Conservation (phyloP, 1,140 invertebrate species). For the Zaprionus lachaisei region DNA sequence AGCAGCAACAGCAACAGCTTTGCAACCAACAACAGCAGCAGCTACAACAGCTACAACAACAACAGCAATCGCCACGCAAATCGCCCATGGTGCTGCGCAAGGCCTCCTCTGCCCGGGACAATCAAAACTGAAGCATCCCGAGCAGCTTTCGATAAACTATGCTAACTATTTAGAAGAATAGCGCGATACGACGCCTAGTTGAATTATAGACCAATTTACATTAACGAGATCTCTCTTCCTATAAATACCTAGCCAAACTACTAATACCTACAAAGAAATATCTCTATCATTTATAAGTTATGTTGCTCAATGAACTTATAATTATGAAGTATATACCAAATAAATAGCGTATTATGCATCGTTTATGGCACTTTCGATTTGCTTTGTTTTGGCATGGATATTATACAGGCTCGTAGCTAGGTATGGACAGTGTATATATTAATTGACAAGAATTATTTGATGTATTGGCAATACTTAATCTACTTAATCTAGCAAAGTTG, state of each 20-base stretch:
- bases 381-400: neutral
- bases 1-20: constrained; percentile 48
- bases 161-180: constrained; percentile 25
- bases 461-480: too few relatives aligned
- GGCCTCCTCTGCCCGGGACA: constrained; percentile 54
- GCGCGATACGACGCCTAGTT: constrained; percentile 52
- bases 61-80: constrained; percentile 80
- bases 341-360: constrained; percentile 39
- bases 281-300: constrained; percentile 10
- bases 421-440: too few relatives aligned
- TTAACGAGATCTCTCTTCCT: constrained; percentile 23
- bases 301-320: constrained; percentile 19
- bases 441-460: too few relatives aligned
- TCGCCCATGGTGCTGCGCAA: constrained; percentile 83
- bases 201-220: constrained; percentile 72
- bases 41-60: constrained; percentile 47
- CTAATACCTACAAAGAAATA: neutral
- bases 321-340: constrained; percentile 28
- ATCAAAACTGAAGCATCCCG: constrained; percentile 50
- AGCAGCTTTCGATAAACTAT: constrained; percentile 9
- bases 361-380: constrained; percentile 10
- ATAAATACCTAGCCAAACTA: constrained; percentile 13
- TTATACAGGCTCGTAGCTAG: too few relatives aligned
- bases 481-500: too few relatives aligned
- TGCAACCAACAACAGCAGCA: constrained; percentile 55